phyloP scores from a whole-genome alignment of 2,113 vertebrate genomes.

The Pantherophis guttatus region DNA sequence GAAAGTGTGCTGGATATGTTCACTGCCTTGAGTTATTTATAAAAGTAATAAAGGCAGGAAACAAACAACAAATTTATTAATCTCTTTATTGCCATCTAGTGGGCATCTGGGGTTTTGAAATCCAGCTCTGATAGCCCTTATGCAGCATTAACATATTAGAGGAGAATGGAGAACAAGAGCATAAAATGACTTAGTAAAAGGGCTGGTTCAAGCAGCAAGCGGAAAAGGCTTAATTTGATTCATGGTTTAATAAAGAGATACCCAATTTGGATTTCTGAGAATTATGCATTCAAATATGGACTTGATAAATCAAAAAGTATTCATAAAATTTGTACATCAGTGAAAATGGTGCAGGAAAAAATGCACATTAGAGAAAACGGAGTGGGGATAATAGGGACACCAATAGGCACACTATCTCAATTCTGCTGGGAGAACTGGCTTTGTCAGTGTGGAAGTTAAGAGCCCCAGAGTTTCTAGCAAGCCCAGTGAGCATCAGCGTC shows the following conservation, averaged over 20 bases:
- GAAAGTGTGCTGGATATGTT: too few species aligned
- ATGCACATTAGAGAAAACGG: background rate
- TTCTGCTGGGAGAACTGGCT: background rate
- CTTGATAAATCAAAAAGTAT: background rate
- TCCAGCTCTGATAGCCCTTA: background rate
- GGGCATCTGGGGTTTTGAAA: background rate
- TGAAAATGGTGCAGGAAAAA: background rate
- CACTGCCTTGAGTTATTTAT: too few species aligned
- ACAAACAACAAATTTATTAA: too few species aligned
- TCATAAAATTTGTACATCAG: background rate
- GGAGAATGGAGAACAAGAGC: background rate
- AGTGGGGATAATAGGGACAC: background rate
- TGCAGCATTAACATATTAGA: background rate
- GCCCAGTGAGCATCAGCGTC: background rate
- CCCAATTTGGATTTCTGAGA: background rate
- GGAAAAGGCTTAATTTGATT: background rate
- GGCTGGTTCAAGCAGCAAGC: background rate
- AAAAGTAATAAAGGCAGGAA: too few species aligned
- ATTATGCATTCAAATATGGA: background rate
- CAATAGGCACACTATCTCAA: background rate
- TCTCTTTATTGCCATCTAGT: background rate
- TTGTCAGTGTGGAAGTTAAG: rapidly evolving
- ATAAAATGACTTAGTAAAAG: background rate
- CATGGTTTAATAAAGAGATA: background rate
- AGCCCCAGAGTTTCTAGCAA: background rate